Evolutionary conservation across 2,797 vertebrate genomes (phyloP).

Genomic region (Cossypha dichroa): DNA sequence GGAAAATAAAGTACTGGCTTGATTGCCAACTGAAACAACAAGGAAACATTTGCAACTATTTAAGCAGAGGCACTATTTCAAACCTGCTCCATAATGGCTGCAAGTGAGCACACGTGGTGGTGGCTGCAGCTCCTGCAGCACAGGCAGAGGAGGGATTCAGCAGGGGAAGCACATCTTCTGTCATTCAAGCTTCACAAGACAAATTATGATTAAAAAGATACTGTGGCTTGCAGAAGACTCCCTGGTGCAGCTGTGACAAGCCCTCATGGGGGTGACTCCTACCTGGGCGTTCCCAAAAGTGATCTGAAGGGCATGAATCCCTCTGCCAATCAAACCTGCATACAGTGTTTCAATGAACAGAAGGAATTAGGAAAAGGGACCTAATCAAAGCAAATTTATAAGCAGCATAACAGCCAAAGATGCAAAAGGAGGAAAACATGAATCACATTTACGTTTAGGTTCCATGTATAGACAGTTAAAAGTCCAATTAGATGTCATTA

Average conservation of each 20-base stretch:
- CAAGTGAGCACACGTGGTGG: not conserved
- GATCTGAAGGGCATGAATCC: not conserved
- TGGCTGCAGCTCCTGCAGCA: not conserved
- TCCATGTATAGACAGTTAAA: not conserved
- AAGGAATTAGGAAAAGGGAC: not conserved
- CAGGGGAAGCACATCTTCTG: not conserved
- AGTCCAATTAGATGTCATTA: not conserved
- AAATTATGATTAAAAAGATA: not conserved
- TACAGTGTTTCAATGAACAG: not conserved
- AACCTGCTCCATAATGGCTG: not conserved
- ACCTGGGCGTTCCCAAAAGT: not conserved
- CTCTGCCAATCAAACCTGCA: not conserved
- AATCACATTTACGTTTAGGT: not conserved
- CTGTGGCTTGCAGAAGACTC: not conserved
- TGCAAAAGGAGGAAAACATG: not conserved
- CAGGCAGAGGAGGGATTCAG: not conserved
- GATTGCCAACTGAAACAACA: not conserved
- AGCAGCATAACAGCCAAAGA: not conserved
- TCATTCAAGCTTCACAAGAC: not conserved
- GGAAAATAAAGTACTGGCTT: not conserved
- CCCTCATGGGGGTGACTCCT: not conserved
- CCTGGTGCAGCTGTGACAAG: not conserved
- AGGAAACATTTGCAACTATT: not conserved
- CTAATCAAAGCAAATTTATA: not conserved
- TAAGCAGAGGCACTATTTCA: not conserved